phyloP scores from a whole-genome alignment of 23 tunicate species.

The Styela plicata region DNA sequence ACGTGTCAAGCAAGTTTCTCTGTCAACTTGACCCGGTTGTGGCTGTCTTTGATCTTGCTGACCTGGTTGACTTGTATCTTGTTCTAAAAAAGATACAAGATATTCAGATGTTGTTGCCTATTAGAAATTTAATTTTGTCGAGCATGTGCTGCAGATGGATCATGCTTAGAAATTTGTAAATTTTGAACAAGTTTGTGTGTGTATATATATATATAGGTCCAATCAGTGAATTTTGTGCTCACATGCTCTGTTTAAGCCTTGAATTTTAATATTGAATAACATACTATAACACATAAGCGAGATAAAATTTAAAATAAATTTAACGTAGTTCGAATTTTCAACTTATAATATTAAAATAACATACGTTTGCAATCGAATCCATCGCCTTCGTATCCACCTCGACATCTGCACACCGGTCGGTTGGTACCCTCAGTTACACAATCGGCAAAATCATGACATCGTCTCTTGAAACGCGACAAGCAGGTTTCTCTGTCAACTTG shows the following conservation, averaged over 20 bases:
- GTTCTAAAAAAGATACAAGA: neutral
- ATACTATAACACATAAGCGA: no score
- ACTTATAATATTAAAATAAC: neutral
- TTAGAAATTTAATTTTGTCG: neutral
- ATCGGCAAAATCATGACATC: constrained; percentile 22
- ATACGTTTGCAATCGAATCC: constrained; percentile 14
- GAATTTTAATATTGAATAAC: no score
- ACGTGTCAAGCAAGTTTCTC: neutral
- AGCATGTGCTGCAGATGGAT: no score
- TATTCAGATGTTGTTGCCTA: neutral
- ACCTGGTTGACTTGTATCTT: neutral
- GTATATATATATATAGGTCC: no score
- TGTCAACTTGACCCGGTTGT: neutral
- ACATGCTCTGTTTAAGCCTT: no score
- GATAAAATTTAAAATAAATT: no score
- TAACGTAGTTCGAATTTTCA: neutral
- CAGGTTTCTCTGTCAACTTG: no score
- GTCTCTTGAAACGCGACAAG: constrained; percentile 16
- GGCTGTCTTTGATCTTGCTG: neutral
- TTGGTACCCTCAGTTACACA: neutral
- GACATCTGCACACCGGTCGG: neutral
- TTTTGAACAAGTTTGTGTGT: no score
- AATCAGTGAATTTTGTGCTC: no score
- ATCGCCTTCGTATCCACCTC: neutral
- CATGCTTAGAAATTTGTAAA: no score